Evolutionary conservation across 30 jellyfish, hydroid and myxozoan genomes (phyloP), one percentile per base, ranked within the genome.

Genomic region (Catostylus mosaicus): DNA sequence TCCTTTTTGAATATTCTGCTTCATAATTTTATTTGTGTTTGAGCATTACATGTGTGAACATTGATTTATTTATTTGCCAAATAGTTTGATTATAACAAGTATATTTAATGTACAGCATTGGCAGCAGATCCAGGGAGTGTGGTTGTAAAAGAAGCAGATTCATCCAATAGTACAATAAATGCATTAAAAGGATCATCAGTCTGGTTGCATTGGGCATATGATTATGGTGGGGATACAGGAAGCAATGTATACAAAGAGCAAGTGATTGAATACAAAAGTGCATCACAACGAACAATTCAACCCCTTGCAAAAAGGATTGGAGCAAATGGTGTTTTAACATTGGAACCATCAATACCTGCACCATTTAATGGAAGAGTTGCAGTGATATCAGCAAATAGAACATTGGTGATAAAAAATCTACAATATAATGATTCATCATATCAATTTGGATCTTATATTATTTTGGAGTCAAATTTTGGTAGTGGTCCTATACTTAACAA

Each of bases 151-250:
- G 77, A 80, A 50, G 51, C 77, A 19, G 29, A 40, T 33, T 80
- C 90, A 43, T 80, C 90, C 19, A 77, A 83, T 30, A 33, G 77
- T 29, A 37, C 20, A 33, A 26, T 80, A 16, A 64, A 83, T 34
- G 76, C 90, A 26, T 0, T 14, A 24, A 66, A 66, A 65, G 35
- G 31, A 19, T 80, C 90, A 26, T 23, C 90, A 22, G 83, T 80
- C 4, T 67, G 77, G 77, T 37, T 80, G 30, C 73, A 67, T n/a
- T 80, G 90, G 90, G 73, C 62, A 19, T 80, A 66, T 67, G 61
- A 32, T 0, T 80, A 62, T 32, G 83, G 54, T 32, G 83, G 77
- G 1, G 83, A 71, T 80, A 46, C 11, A 46, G 35, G 71, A 3
- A 7, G 38, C 12, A 59, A 36, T 19, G 46, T 32, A 12, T 73